These are phyloP conservation scores for Macrosiphum euphorbiae DNA, from an alignment of 2,888 invertebrate species.

Conservation along the genomic window DNA sequence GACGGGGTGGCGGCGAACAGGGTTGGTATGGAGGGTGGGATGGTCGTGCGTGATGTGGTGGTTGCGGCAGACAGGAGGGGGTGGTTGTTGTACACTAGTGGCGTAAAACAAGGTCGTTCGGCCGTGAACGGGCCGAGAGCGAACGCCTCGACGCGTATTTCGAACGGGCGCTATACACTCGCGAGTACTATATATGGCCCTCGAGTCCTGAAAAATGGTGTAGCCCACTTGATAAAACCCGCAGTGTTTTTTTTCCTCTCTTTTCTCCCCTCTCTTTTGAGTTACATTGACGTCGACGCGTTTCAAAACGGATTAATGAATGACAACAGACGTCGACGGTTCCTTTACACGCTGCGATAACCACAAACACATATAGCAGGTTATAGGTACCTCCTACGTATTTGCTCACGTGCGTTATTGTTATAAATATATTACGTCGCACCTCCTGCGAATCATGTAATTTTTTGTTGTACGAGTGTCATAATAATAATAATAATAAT, in stretches of 20 bases:
- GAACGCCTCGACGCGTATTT: slow-evolving; percentile 21
- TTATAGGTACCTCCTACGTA: neutral
- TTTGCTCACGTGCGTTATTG: neutral
- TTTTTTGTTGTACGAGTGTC: neutral
- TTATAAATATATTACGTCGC: neutral
- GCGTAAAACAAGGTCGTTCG: slow-evolving; percentile 38
- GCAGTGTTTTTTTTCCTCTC: neutral
- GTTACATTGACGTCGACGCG: slow-evolving; percentile 39
- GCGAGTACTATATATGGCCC: neutral
- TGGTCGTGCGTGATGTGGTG: neutral
- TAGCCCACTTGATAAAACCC: slow-evolving; percentile 47
- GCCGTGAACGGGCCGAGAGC: slow-evolving; percentile 34
- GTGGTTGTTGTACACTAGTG: neutral
- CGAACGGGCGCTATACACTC: neutral
- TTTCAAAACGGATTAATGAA: slow-evolving; percentile 56
- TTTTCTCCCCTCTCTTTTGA: neutral
- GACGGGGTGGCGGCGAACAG: neutral
- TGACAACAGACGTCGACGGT: neutral
- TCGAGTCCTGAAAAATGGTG: slow-evolving; percentile 33
- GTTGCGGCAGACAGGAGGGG: neutral
- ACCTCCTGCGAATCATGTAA: neutral
- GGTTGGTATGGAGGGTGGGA: rapidly evolving
- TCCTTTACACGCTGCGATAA: slow-evolving; percentile 7
- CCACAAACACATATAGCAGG: neutral
- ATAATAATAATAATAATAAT: neutral